Conservation (phyloP, 35 echinoderm and acorn worm species). For the Apostichopus californicus region DNA sequence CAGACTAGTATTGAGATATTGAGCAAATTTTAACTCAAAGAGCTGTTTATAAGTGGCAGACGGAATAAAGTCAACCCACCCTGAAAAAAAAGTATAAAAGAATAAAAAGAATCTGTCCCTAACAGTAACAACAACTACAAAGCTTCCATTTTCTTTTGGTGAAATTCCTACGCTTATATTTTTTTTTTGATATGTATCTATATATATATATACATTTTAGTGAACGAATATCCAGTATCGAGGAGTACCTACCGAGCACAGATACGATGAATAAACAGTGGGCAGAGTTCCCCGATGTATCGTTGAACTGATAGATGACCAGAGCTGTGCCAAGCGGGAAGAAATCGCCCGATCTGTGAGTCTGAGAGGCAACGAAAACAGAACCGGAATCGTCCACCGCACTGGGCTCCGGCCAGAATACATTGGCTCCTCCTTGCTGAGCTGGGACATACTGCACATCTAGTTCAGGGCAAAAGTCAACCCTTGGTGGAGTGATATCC, state of each 20-base stretch:
- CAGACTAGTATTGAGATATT: too few species aligned
- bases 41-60: too few species aligned
- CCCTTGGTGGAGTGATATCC: slow-evolving; percentile 39
- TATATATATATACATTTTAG: too few species aligned
- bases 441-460: background rate
- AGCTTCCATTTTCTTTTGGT: too few species aligned
- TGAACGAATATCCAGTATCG: too few species aligned
- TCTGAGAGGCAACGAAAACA: background rate
- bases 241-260: background rate
- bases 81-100: too few species aligned
- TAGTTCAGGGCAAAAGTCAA: slow-evolving; percentile 17
- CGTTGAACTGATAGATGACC: slow-evolving; percentile 11
- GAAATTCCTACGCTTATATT: too few species aligned
- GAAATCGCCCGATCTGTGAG: background rate
- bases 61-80: too few species aligned
- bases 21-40: too few species aligned
- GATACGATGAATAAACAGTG: slow-evolving; percentile 8
- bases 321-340: slow-evolving; percentile 2
- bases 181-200: too few species aligned
- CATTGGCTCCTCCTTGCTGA: background rate
- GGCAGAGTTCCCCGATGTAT: slow-evolving; percentile 44
- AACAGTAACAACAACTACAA: too few species aligned
- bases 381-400: slow-evolving; percentile 36
- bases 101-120: too few species aligned
- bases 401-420: slow-evolving; percentile 19